Conservation (phyloP, 2,113 vertebrate species). For the Phalacrocorax brasilianus region DNA sequence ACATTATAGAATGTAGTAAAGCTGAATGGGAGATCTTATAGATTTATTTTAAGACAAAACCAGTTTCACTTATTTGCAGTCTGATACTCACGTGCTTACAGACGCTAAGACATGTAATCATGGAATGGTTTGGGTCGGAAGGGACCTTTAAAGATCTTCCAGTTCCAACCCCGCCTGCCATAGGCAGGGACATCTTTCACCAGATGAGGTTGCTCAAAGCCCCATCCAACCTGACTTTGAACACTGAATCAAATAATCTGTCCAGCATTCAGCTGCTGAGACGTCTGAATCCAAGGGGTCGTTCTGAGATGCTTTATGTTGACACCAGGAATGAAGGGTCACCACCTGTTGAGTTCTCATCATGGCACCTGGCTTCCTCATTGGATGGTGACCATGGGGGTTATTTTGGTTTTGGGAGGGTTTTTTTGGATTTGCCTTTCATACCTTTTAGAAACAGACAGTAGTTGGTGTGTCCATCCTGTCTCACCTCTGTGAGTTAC, state of each 20-base stretch:
- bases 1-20: neutral
- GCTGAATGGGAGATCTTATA: neutral
- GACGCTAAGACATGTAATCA: neutral
- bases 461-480: neutral
- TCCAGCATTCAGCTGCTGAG: neutral
- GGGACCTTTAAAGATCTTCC: neutral
- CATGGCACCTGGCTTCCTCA: neutral
- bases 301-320: neutral
- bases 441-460: neutral
- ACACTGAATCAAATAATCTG: neutral
- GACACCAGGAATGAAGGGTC: neutral
- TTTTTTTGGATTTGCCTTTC: neutral
- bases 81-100: neutral
- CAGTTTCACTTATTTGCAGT: neutral
- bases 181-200: neutral
- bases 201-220: neutral
- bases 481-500: neutral
- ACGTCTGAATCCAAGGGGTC: neutral
- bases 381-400: neutral
- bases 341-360: neutral
- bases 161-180: neutral
- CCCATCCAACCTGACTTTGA: fast-evolving
- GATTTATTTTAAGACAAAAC: neutral
- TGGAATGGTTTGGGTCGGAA: neutral
- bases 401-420: neutral